phyloP scores from a whole-genome alignment of 2,797 vertebrate genomes.

The Erethizon dorsatum region DNA sequence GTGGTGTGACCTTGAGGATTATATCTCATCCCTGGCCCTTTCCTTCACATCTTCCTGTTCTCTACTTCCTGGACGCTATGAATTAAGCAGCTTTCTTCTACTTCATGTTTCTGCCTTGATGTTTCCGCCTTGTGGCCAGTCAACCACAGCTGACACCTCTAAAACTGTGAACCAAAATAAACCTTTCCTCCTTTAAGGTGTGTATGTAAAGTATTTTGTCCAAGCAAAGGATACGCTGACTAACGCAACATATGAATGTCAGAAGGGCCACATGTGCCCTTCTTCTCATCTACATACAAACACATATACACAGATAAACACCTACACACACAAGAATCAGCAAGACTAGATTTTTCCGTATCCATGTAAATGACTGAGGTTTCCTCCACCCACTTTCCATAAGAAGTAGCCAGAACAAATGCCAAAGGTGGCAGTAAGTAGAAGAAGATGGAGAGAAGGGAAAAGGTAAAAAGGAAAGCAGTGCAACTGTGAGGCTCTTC shows the following conservation, averaged over 20 bases:
- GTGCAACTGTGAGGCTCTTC: neutral
- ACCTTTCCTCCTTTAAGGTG: neutral
- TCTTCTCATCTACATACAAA: neutral
- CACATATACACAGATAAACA: neutral
- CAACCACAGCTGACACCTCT: neutral
- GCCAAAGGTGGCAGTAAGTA: neutral
- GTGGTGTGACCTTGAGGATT: neutral
- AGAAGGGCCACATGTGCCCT: neutral
- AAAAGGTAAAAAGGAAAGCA: neutral
- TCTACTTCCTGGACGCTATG: neutral
- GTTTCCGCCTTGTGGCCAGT: neutral
- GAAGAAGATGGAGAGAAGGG: neutral
- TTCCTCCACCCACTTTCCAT: neutral
- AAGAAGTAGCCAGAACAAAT: neutral
- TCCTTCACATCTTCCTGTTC: neutral
- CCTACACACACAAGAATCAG: neutral
- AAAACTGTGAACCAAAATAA: neutral
- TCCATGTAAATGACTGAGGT: neutral
- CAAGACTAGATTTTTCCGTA: neutral
- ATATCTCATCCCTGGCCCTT: neutral
- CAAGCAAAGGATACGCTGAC: neutral
- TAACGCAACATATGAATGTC: neutral
- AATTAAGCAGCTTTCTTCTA: neutral
- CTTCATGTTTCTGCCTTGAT: neutral
- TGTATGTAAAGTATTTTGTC: neutral